phyloP scores from a whole-genome alignment of 1,140 invertebrate species.

The Acromyrmex echinatior region DNA sequence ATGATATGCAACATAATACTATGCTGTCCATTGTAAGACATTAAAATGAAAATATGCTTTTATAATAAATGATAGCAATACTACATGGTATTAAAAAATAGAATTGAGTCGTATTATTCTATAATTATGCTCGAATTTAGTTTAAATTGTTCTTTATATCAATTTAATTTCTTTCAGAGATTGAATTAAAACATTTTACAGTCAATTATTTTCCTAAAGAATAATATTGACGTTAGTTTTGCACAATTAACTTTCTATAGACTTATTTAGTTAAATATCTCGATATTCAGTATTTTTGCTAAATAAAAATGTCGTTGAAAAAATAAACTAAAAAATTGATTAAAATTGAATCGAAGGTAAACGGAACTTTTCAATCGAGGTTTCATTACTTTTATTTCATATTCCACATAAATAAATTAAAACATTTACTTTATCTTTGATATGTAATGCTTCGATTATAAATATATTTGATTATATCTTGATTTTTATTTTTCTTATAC shows the following conservation, averaged over 20 bases:
- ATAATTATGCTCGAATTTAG: background rate
- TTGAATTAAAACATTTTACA: background rate
- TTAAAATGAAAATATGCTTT: conserved; percentile 55
- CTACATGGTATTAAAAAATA: conserved; percentile 20
- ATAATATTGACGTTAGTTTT: background rate
- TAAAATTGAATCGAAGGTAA: background rate
- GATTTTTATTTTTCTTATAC: background rate
- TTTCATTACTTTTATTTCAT: background rate
- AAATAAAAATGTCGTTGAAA: background rate
- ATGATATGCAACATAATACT: conserved; percentile 25
- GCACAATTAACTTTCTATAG: background rate
- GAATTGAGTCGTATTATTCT: background rate
- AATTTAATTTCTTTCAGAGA: background rate
- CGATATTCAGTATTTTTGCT: background rate
- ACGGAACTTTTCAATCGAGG: background rate
- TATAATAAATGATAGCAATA: background rate
- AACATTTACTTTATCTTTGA: background rate
- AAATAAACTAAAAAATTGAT: background rate
- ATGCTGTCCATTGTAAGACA: conserved; percentile 18
- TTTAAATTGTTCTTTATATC: background rate
- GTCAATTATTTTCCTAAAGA: background rate
- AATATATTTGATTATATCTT: background rate
- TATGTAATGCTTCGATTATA: background rate
- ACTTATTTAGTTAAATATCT: background rate
- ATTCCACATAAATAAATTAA: conserved; percentile 9